Percentiles rank a stretch among this genome's conserved stretches.
Conservation (phyloP, 2,797 vertebrate species). For the Aselliscus stoliczkanus region DNA sequence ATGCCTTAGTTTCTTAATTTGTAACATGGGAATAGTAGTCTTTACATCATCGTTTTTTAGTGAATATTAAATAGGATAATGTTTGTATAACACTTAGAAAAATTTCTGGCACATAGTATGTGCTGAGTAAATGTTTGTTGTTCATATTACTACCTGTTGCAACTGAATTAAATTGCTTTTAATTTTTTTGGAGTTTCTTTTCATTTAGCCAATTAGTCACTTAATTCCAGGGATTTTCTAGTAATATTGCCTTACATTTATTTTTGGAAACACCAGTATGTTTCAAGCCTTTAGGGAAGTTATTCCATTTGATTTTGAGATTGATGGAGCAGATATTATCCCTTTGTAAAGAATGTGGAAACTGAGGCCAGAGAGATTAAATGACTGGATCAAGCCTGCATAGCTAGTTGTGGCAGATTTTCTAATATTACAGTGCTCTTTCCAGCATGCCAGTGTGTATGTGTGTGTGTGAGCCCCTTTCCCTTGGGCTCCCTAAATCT, state of each 20-base stretch:
- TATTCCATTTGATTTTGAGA: conserved; percentile 15
- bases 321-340: background rate
- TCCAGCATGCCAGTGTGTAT: background rate
- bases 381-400: background rate
- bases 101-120: background rate
- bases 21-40: background rate
- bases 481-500: background rate
- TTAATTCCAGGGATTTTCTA: background rate
- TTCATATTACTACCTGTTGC: background rate
- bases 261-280: background rate
- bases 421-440: background rate
- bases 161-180: conserved; percentile 29
- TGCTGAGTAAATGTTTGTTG: conserved; percentile 10
- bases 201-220: background rate
- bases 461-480: background rate
- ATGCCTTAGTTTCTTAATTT: background rate
- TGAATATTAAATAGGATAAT: background rate
- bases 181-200: conserved; percentile 26
- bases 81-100: background rate
- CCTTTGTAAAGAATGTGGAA: background rate
- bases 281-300: background rate
- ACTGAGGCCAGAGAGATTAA: background rate
- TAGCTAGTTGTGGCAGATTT: background rate
- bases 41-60: background rate
- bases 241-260: background rate